Evolutionary conservation across 2,113 vertebrate species (phyloP).

Genomic region (Microtus ochrogaster): DNA sequence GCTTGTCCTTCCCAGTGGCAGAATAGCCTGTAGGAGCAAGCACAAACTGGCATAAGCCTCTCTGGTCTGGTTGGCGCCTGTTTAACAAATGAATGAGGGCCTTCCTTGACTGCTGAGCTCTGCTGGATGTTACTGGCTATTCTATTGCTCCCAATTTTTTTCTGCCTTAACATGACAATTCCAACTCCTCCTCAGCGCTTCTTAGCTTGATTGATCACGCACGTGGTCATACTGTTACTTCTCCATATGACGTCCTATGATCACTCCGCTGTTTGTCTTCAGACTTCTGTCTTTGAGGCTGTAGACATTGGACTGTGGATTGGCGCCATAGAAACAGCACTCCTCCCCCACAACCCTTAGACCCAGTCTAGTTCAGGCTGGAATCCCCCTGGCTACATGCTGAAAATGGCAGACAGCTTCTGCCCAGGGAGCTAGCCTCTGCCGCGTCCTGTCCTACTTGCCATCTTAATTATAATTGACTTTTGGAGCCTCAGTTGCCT

Average conservation of each 20-base stretch:
- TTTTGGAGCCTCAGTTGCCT: neutral
- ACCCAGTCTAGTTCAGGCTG: neutral
- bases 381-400: neutral
- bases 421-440: constrained; percentile 15
- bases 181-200: neutral
- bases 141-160: neutral
- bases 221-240: neutral
- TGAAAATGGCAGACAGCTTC: constrained; percentile 18
- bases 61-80: neutral
- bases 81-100: neutral
- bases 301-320: neutral
- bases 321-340: neutral
- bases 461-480: neutral
- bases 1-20: neutral
- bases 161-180: neutral
- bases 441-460: neutral
- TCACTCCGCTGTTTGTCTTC: neutral
- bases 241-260: neutral
- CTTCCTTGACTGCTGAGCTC: neutral
- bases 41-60: neutral
- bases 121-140: neutral
- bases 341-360: neutral
- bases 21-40: neutral
- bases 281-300: neutral
- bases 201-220: neutral